phyloP scores from a whole-genome alignment of 1,140 invertebrate species.

The Berghia stephanieae region DNA sequence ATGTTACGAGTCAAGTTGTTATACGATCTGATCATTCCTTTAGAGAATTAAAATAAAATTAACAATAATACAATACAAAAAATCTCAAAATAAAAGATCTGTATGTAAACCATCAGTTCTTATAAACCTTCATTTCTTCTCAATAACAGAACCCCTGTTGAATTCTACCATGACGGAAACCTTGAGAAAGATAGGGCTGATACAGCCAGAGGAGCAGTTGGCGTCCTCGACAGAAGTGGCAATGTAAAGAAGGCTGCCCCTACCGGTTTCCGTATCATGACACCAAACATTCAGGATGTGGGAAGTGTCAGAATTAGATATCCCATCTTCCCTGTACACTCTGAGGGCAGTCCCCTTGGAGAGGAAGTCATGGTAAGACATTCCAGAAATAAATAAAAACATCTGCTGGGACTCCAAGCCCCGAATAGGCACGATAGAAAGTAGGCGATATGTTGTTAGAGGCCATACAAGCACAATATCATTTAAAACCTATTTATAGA shows the following conservation, averaged over 20 bases:
- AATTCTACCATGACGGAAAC: slow-evolving; percentile 43
- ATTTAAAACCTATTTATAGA: too few species aligned
- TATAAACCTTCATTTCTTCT: too few species aligned
- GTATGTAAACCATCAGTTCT: too few species aligned
- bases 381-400: not conserved
- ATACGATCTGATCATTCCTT: too few species aligned
- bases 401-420: not conserved
- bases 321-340: slow-evolving; percentile 38
- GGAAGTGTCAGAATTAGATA: slow-evolving; percentile 40
- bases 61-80: too few species aligned
- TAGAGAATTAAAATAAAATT: too few species aligned
- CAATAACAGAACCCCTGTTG: slow-evolving; percentile 36
- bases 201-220: slow-evolving; percentile 43
- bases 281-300: slow-evolving; percentile 19
- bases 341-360: not conserved
- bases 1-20: too few species aligned
- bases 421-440: too few species aligned
- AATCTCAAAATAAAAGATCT: too few species aligned
- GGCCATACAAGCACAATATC: too few species aligned
- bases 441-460: too few species aligned
- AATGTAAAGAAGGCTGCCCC: slow-evolving; percentile 23
- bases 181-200: slow-evolving; percentile 39
- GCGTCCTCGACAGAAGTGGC: slow-evolving; percentile 40
- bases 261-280: slow-evolving; percentile 24
- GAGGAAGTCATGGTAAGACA: not conserved